A percentile compares a stretch with the other conserved stretches of the same genome.
Conservation (phyloP, 2,113 vertebrate genomes). For the Corythornis cristatus region DNA sequence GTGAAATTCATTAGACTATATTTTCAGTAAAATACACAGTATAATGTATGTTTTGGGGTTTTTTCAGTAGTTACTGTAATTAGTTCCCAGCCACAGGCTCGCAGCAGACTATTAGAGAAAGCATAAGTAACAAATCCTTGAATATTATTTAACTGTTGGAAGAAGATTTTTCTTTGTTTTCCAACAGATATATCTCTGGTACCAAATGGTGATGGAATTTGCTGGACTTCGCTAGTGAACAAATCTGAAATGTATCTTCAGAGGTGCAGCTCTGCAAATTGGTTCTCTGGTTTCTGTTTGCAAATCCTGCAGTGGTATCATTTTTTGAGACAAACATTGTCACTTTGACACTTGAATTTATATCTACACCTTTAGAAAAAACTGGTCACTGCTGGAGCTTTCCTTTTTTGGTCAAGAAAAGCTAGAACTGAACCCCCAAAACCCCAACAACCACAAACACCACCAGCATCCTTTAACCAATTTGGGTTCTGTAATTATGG, state of each 20-base stretch:
- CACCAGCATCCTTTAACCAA: not conserved
- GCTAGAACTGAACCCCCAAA: not conserved
- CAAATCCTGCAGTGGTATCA: not conserved
- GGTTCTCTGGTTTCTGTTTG: not conserved
- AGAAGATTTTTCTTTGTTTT: not conserved
- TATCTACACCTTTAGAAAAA: not conserved
- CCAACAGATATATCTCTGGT: not conserved
- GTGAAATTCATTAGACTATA: conserved; percentile 3
- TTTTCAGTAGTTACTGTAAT: conserved; percentile 78
- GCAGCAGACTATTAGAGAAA: not conserved
- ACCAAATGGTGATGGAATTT: conserved; percentile 21
- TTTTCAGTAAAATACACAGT: conserved; percentile 31
- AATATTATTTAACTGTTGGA: conserved; percentile 15
- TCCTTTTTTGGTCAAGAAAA: not conserved
- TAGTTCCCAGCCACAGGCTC: conserved; percentile 74
- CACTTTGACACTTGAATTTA: not conserved
- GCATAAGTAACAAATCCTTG: not conserved
- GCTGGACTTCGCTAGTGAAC: not conserved
- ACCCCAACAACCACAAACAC: no score
- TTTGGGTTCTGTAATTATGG: not conserved
- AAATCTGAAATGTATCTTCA: not conserved
- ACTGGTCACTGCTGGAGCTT: not conserved
- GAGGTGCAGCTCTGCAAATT: not conserved
- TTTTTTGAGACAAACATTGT: not conserved
- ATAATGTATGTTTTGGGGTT: not conserved